phyloP scores from a whole-genome alignment of 2,888 invertebrate genomes.

The Emmelina monodactyla region DNA sequence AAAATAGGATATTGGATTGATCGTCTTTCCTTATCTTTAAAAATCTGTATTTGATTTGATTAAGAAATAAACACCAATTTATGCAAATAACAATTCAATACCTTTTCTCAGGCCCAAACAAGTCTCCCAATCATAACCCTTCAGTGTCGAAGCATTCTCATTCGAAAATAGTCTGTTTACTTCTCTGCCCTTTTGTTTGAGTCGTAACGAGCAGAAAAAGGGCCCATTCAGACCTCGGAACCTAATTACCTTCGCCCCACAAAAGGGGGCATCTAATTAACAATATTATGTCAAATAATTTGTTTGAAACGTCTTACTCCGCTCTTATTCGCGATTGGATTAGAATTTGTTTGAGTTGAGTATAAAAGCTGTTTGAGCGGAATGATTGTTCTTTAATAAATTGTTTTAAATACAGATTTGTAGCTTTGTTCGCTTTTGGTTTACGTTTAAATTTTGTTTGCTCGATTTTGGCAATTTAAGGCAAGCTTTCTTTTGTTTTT shows the following conservation, averaged over 20 bases:
- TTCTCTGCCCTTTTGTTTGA: conserved; percentile 59
- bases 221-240: conserved; percentile 62
- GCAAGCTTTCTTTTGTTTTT: too few relatives aligned
- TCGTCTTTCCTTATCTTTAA: too few relatives aligned
- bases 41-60: too few relatives aligned
- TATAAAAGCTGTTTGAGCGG: conserved; percentile 31
- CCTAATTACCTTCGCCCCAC: conserved; percentile 62
- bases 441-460: too few relatives aligned
- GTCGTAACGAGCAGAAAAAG: conserved; percentile 65
- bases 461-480: too few relatives aligned
- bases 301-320: conserved; percentile 60
- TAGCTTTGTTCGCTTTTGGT: too few relatives aligned
- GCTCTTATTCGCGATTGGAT: conserved; percentile 50
- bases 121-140: too few relatives aligned
- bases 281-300: conserved; percentile 67
- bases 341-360: conserved; percentile 42
- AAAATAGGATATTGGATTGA: too few relatives aligned
- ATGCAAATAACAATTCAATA: too few relatives aligned
- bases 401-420: conserved; percentile 5
- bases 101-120: too few relatives aligned
- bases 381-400: conserved; percentile 21
- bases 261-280: conserved; percentile 64
- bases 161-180: conserved; percentile 57
- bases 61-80: too few relatives aligned
- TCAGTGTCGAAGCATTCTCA: conserved; percentile 43